Evolutionary conservation across 2,797 vertebrate species (phyloP).

Genomic region (Intellagama lesueurii): DNA sequence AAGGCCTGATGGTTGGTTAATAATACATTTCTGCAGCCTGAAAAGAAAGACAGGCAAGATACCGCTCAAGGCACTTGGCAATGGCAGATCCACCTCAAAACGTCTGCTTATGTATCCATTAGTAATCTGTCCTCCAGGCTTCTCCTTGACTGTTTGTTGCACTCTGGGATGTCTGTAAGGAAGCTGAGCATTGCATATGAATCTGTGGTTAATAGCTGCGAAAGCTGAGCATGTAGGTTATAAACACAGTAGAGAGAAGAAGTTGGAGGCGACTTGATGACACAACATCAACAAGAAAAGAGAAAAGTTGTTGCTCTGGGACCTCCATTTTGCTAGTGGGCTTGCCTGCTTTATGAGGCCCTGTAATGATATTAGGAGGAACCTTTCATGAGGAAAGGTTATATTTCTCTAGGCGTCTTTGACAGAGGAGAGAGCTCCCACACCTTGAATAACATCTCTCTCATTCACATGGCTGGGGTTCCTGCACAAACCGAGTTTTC

Average conservation of each 20-base stretch:
- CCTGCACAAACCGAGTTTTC: not conserved
- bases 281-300: not conserved
- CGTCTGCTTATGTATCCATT: not conserved
- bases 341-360: not conserved
- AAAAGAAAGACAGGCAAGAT: conserved; percentile 57
- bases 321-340: not conserved
- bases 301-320: not conserved
- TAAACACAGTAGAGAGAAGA: not conserved
- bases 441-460: no score
- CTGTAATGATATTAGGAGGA: no score
- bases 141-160: conserved; percentile 23
- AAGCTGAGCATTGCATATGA: conserved; percentile 27
- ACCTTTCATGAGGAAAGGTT: no score
- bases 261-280: no score
- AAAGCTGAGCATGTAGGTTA: not conserved
- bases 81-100: not conserved
- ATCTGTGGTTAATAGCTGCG: not conserved
- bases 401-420: no score
- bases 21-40: conserved; percentile 69
- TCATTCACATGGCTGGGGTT: not conserved
- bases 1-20: conserved; percentile 73
- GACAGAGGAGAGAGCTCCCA: not conserved
- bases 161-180: conserved; percentile 1
- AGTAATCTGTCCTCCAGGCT: not conserved
- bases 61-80: not conserved